Base-by-base conservation (phyloP, 1,140 invertebrate genomes). In the Bombus balteatus region DNA sequence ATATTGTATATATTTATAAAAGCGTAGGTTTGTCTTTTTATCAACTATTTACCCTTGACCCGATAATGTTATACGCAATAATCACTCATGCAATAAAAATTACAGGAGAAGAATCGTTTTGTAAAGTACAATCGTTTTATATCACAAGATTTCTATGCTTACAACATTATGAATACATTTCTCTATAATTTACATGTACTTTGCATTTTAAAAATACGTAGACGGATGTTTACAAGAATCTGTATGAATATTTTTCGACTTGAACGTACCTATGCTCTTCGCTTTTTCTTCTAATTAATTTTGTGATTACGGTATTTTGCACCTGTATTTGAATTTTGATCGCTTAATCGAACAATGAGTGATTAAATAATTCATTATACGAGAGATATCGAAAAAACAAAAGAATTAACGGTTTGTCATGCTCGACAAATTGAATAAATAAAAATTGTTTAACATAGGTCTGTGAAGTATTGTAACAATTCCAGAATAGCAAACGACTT, bases 1-100 rank as follows among this genome's bases (percentile, higher is more conserved):
- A 76, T n/a, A 39, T 77, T 47, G 34, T 83, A 53, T 68, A 77
- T 83, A 62, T 83, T 77, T 77, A 10, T 68, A 77, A 76, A 76
- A n/a, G 25, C 8, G 25, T 59, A 34, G 25, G 39, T 28, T 47
- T 59, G 4, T 74, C 22, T 15, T 72, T 73, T 28, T 25, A 5
- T 13, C 15, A 32, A 18, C 5, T 18, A 65, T 8, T 34, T 34
- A 12, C 22, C 53, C 34, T 59, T 28, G 74, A 59, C 59, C 28
- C 3, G 22, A 8, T 59, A n/a, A 4, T 18, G 59, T 39, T 59
- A 5, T 22, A 53, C 22, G 25, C 15, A 34, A 76, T 34, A 12
- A 37, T 57, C 13, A 0, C 6, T 75, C 47, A 0, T 57, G 47
- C 34, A 3, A 75, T 25, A n/a, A 57, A 57, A 15, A 34, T 75